These are phyloP conservation scores for Pleuronectes platessa DNA, from an alignment of 2,113 vertebrate genomes.

Conservation along the genomic window DNA sequence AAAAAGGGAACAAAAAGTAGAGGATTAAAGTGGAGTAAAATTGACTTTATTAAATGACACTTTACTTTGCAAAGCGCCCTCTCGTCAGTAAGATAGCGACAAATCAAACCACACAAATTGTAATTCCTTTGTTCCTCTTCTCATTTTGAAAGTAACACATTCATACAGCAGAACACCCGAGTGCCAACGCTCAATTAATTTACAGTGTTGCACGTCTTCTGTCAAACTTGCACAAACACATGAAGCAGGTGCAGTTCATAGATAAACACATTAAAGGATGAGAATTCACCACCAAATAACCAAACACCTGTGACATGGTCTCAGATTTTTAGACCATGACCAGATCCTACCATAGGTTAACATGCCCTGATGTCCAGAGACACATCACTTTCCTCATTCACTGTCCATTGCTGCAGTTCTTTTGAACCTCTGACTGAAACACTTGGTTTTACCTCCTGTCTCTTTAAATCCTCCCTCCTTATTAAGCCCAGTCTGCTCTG, in stretches of 20 bases:
- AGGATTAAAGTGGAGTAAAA: not conserved
- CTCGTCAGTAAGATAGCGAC: not conserved
- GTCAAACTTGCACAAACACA: slow-evolving; percentile 19
- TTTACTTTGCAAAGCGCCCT: not conserved
- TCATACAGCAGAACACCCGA: not conserved
- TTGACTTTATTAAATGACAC: not conserved
- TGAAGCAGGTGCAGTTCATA: slow-evolving; percentile 30
- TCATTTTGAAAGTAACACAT: not conserved
- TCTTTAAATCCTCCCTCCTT: too few species aligned
- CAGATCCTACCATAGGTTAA: not conserved
- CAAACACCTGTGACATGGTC: slow-evolving; percentile 18
- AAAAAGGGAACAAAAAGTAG: not conserved
- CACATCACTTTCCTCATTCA: too few species aligned
- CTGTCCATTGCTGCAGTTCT: too few species aligned
- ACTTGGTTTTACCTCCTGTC: too few species aligned
- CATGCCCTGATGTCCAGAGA: too few species aligned
- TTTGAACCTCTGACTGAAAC: too few species aligned
- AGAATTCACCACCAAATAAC: slow-evolving; percentile 1
- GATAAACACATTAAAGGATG: slow-evolving; percentile 33
- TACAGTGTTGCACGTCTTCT: not conserved
- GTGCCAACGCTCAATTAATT: not conserved
- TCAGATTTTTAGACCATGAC: not conserved
- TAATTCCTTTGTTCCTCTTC: not conserved
- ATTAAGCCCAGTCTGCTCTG: too few species aligned
- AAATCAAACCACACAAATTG: not conserved